Evolutionary conservation across 37 sponge, comb jelly and placozoan species (phyloP).

Genomic region (Crambe crambe): DNA sequence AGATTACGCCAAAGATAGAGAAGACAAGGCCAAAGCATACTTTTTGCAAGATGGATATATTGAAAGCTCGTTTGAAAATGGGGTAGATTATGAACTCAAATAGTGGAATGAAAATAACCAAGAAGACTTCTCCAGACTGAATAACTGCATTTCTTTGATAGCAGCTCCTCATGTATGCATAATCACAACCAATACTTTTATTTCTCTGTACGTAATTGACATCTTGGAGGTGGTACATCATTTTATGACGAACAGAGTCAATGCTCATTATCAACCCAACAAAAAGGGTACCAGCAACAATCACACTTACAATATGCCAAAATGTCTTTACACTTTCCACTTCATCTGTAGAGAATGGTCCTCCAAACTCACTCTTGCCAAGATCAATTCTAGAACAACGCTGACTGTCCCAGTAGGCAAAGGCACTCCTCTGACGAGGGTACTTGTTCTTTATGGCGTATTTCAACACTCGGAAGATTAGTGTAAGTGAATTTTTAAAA

Average conservation of each 20-base stretch:
- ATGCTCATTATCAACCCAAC: not conserved
- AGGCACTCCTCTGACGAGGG: constrained; percentile 22
- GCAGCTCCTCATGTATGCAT: not conserved
- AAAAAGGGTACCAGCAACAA: not conserved
- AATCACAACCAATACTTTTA: not conserved
- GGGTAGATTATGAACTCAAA: not conserved
- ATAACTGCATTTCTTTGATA: not conserved
- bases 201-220: not conserved
- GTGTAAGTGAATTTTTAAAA: not conserved
- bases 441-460: constrained; percentile 8
- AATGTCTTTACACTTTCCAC: constrained; percentile 7
- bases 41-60: not conserved
- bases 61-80: not conserved
- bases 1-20: not conserved
- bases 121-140: not conserved
- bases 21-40: not conserved
- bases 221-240: not conserved
- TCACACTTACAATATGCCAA: not conserved
- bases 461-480: not conserved
- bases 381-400: constrained; percentile 6
- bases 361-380: constrained; percentile 6
- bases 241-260: not conserved
- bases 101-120: not conserved
- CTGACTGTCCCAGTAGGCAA: constrained; percentile 4
- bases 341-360: constrained; percentile 5